A percentile compares a stretch with the other conserved stretches of the same genome.
phyloP scores from a whole-genome alignment of 2,888 invertebrate species.

The Nomada hirtipes region DNA sequence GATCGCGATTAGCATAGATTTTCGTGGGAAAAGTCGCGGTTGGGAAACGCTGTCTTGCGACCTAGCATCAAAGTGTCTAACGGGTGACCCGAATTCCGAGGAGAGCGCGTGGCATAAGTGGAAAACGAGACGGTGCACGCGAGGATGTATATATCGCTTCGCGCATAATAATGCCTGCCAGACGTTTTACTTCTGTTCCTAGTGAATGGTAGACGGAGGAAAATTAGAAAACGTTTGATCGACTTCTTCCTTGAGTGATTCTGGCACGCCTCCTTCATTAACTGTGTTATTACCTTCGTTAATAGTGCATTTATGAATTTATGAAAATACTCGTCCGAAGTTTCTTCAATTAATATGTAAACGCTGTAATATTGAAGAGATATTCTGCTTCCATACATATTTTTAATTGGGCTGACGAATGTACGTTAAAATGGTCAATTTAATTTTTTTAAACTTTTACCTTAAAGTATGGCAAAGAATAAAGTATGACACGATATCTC shows the following conservation, averaged over 20 bases:
- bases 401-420: too few species aligned
- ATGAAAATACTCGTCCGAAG: too few species aligned
- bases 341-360: too few species aligned
- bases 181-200: background rate
- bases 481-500: too few species aligned
- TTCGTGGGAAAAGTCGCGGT: constrained; percentile 54
- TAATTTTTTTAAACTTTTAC: too few species aligned
- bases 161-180: constrained; percentile 43
- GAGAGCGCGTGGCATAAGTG: background rate
- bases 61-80: constrained; percentile 45
- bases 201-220: background rate
- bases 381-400: too few species aligned
- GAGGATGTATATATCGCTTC: constrained; percentile 37
- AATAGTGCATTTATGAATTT: background rate
- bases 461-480: too few species aligned
- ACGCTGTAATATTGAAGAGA: too few species aligned
- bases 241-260: constrained; percentile 8
- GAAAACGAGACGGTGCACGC: constrained; percentile 43
- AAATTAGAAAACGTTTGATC: constrained; percentile 39
- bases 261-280: background rate
- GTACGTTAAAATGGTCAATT: too few species aligned
- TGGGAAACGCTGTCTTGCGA: constrained; percentile 50
- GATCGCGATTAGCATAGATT: constrained; percentile 41
- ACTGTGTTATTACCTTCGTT: background rate
- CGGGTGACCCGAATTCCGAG: constrained; percentile 65